Conservation (phyloP, 2,888 invertebrate genomes). For the Eudemis profundana region DNA sequence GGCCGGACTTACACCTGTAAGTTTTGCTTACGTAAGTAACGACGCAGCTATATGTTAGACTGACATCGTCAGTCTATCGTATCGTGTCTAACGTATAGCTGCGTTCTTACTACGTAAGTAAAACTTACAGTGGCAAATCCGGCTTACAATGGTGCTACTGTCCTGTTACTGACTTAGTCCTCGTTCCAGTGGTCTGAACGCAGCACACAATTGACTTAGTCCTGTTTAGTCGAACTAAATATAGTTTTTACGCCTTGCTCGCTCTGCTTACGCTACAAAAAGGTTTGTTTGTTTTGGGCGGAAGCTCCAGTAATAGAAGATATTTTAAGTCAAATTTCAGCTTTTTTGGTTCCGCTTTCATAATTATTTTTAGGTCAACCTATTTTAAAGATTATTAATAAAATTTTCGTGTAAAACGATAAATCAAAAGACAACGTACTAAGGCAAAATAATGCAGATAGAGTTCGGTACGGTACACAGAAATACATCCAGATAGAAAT, state of each 20-base stretch:
- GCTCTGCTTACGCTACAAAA: constrained; percentile 29
- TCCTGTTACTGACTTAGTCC: not conserved
- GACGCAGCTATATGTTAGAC: no score
- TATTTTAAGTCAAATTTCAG: constrained; percentile 15
- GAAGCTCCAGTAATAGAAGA: constrained; percentile 17
- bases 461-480: not conserved
- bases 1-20: no score
- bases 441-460: not conserved
- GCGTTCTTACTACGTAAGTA: no score
- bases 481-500: no score
- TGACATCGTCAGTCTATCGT: not conserved
- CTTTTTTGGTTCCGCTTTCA: constrained; percentile 3
- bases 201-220: constrained; percentile 53
- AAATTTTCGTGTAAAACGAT: not conserved
- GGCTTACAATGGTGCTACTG: not conserved
- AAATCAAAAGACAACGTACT: not conserved
- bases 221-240: constrained; percentile 46
- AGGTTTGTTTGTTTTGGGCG: constrained; percentile 28
- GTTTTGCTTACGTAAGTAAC: no score
- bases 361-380: constrained; percentile 22
- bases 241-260: constrained; percentile 42
- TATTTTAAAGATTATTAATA: constrained; percentile 1
- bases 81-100: no score
- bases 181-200: constrained; percentile 37
- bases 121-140: no score